Percentiles rank a stretch among this genome's conserved stretches.
phyloP scores from a whole-genome alignment of 2,888 invertebrate genomes.

The Bellardia bayeri region DNA sequence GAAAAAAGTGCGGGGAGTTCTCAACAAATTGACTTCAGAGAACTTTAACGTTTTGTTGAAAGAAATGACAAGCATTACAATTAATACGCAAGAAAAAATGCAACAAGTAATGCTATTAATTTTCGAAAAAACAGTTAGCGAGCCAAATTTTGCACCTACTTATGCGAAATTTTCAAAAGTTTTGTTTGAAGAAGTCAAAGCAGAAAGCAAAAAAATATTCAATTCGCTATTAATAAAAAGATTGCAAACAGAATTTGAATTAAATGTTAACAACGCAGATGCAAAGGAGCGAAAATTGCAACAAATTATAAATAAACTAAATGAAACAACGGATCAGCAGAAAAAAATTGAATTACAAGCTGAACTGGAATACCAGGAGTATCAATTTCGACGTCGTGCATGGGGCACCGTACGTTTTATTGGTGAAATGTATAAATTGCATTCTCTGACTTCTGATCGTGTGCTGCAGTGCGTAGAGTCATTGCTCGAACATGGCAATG shows the following conservation, averaged over 20 bases:
- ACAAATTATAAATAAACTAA: constrained; percentile 79
- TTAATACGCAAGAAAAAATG: constrained; percentile 80
- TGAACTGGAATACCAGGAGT: constrained; percentile 82
- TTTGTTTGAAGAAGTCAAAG: constrained; percentile 80
- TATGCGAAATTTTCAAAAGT: constrained; percentile 83
- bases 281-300: constrained; percentile 81
- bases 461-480: constrained; percentile 80
- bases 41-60: constrained; percentile 82
- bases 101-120: constrained; percentile 82
- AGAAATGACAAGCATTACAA: constrained; percentile 80
- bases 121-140: constrained; percentile 83
- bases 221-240: constrained; percentile 79
- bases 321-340: constrained; percentile 76
- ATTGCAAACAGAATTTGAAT: constrained; percentile 81
- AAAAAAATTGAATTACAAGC: constrained; percentile 80
- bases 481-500: constrained; percentile 80
- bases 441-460: constrained; percentile 79
- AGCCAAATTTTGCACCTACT: constrained; percentile 82
- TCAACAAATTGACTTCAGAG: constrained; percentile 82
- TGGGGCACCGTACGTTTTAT: constrained; percentile 83
- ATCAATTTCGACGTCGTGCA: constrained; percentile 82
- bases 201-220: constrained; percentile 79
- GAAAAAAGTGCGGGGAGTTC: constrained; percentile 82
- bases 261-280: constrained; percentile 82
- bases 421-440: constrained; percentile 82